A percentile compares a stretch with the other conserved stretches of the same genome.
These are phyloP conservation scores for Lycia hirtaria DNA, from an alignment of 2,888 invertebrate genomes.

Conservation along the genomic window DNA sequence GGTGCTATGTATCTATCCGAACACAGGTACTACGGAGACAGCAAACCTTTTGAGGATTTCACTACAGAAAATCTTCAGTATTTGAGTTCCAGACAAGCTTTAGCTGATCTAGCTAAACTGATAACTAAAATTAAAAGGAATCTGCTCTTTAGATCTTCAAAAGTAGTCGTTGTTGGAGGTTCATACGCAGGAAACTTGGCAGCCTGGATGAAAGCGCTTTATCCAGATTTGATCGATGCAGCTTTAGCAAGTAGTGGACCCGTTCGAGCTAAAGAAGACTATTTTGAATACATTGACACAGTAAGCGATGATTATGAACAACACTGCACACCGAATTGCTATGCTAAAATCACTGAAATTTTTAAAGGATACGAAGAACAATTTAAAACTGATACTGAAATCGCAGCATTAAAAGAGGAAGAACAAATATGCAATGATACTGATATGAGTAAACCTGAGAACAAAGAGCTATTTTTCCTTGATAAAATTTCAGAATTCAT, in stretches of 20 bases:
- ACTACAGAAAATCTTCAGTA: conserved; percentile 62
- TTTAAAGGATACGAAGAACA: conserved; percentile 61
- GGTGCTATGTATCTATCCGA: conserved; percentile 71
- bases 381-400: conserved; percentile 60
- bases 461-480: conserved; percentile 68
- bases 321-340: conserved; percentile 62
- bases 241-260: conserved; percentile 75
- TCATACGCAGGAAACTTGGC: conserved; percentile 77
- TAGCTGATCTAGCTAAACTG: conserved; percentile 67
- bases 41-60: conserved; percentile 63
- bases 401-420: conserved; percentile 60
- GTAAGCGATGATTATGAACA: conserved; percentile 69
- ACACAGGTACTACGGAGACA: conserved; percentile 76
- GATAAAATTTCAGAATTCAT: conserved; percentile 60
- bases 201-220: conserved; percentile 71
- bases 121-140: conserved; percentile 56
- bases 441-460: conserved; percentile 62
- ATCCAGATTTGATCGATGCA: conserved; percentile 71
- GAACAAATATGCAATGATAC: conserved; percentile 66
- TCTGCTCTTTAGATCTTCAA: conserved; percentile 56
- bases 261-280: conserved; percentile 72
- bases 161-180: conserved; percentile 73
- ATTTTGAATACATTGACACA: conserved; percentile 71
- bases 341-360: conserved; percentile 54
- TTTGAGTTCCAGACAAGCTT: conserved; percentile 68